Base-by-base conservation (phyloP, 2,888 invertebrate species). In the Athripsodes cinereus region DNA sequence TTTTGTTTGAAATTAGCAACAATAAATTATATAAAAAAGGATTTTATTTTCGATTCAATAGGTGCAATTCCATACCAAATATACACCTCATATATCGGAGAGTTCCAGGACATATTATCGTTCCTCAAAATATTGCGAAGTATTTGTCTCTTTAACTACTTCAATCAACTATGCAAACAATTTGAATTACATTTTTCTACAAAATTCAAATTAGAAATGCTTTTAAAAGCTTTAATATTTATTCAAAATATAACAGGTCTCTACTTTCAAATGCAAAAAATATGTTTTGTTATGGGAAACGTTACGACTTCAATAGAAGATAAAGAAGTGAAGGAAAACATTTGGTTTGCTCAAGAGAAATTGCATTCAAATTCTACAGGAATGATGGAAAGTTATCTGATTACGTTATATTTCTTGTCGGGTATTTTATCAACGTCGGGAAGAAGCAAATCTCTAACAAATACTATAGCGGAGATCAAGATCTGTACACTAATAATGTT, bases 351-450 rank as follows among this genome's bases (percentile, higher is more conserved):
- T 5, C 13, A 40, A 16, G 40, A 40, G 16, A 40, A 16, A 3
- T 40, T 40, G 2, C 2, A 40, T 40, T 3, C 2, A 3, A 40
- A 40, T 13, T 8, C 5, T n/a, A 18, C 50, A 8, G 18, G 51
- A 1, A 31, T 50, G 2, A 40, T 46, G 26, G 8, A 13, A 10
- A 53, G 44, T 26, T 61, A 58, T 40, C 22, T n/a, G 31, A 61
- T 49, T 1, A 58, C 55, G 10, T 18, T 61, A 2, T 61, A 40
- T 44, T 58, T 48, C 40, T 52, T 55, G 2, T 51, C 52, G 6
- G 60, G 58, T 6, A 49, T 61, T n/a, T 10, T 61, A 11, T 35
- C 58, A 5, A 35, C 58, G 21, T 52, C 58, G 2, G 60, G 60
- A 16, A 16, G 31, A 11, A 31, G 21, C 11, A 20, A 47, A 19